These are phyloP conservation scores for Aspidapion aeneum DNA, from an alignment of 2,888 invertebrate species.

Conservation along the genomic window DNA sequence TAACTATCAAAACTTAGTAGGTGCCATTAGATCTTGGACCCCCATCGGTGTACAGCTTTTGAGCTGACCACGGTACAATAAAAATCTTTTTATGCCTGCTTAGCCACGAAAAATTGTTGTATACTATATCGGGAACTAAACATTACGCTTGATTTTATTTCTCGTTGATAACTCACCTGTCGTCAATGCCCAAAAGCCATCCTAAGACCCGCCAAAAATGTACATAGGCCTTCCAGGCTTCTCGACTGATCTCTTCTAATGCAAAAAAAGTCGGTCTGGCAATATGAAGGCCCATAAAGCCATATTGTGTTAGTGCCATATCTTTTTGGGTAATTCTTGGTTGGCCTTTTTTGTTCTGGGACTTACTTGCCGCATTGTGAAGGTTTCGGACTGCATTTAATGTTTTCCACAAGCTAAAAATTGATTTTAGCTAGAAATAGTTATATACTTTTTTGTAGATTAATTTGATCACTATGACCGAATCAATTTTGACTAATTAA, in stretches of 20 bases:
- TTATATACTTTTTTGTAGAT: no score
- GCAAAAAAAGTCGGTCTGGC: conserved; percentile 55
- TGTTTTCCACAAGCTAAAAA: conserved; percentile 63
- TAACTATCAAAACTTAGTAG: no score
- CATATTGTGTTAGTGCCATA: conserved; percentile 83
- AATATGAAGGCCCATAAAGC: conserved; percentile 75
- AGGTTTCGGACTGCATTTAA: conserved; percentile 62
- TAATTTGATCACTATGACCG: no score
- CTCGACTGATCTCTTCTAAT: conserved; percentile 55
- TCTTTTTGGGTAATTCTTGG: conserved; percentile 75
- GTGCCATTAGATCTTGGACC: no score
- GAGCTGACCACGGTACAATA: no score
- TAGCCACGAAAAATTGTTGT: no score
- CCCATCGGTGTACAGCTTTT: no score
- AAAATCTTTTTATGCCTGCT: no score
- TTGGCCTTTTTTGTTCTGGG: conserved; percentile 48
- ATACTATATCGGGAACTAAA: no score
- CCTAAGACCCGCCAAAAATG: conserved; percentile 86
- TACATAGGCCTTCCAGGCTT: conserved; percentile 70
- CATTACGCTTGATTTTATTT: no score
- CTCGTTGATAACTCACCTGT: conserved; percentile 55
- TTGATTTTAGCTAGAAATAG: no score
- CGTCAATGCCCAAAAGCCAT: conserved; percentile 76
- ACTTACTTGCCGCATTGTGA: conserved; percentile 61
- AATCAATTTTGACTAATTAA: no score